A percentile compares a stretch with the other conserved stretches of the same genome.
phyloP scores from a whole-genome alignment of 2,113 vertebrate genomes.

The Lucifuga dentata region DNA sequence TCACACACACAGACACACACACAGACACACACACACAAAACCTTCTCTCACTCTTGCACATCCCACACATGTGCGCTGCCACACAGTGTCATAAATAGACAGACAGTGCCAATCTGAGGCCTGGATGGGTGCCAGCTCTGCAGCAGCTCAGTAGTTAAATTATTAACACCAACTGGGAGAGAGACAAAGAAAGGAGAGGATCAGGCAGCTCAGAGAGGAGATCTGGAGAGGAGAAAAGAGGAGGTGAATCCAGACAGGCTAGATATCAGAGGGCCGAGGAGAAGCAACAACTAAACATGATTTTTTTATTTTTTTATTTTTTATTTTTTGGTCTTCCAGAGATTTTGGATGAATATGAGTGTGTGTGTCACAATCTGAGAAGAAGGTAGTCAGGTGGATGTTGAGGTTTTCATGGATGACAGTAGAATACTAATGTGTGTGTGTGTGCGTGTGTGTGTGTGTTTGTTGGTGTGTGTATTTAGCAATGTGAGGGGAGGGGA shows the following conservation, averaged over 20 bases:
- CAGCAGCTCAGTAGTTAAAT: slow-evolving; percentile 82
- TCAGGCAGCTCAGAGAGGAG: slow-evolving; percentile 59
- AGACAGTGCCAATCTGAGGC: slow-evolving; percentile 77
- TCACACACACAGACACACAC: slow-evolving; percentile 22
- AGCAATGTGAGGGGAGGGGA: slow-evolving; percentile 72
- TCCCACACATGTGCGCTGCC: slow-evolving; percentile 77
- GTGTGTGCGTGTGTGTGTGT: slow-evolving; percentile 27
- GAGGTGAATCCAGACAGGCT: no score
- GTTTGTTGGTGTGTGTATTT: slow-evolving; percentile 68
- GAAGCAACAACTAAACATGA: no score
- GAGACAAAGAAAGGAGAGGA: slow-evolving; percentile 76
- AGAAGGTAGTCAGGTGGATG: slow-evolving; percentile 57
- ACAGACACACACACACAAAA: slow-evolving; percentile 10
- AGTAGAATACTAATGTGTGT: slow-evolving; percentile 69
- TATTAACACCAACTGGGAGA: slow-evolving; percentile 82
- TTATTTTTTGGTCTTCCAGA: slow-evolving; percentile 8
- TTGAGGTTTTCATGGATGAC: slow-evolving; percentile 55
- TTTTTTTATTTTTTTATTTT: no score
- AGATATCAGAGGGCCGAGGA: no score
- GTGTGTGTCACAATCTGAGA: slow-evolving; percentile 16
- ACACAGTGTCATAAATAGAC: slow-evolving; percentile 80
- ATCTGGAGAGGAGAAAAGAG: slow-evolving; percentile 65
- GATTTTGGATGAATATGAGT: slow-evolving; percentile 33
- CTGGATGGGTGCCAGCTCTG: slow-evolving; percentile 80
- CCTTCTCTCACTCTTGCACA: slow-evolving; percentile 67